Base-by-base conservation (phyloP, 2,888 invertebrate genomes). In the Glyphotaelius pellucidus region DNA sequence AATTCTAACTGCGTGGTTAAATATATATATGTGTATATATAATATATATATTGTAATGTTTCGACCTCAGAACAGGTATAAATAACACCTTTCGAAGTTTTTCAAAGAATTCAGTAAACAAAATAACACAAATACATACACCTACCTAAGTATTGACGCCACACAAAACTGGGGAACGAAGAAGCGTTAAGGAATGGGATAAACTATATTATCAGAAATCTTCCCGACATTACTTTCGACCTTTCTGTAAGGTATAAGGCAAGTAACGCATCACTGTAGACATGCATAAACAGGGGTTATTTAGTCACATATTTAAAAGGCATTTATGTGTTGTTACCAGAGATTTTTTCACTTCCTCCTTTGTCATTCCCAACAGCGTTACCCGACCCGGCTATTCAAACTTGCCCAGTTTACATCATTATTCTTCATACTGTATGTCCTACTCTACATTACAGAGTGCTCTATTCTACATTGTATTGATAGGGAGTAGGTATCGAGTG, bases 281-380 rank as follows among this genome's bases (percentile, higher is more conserved):
- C 92, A 92, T 92, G 92, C 92, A 91, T 92, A 92, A 92, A 92
- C 92, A 89, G 47, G 92, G 92, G 91, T 91, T 90, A 92, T 90
- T 91, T 91, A 91, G 86, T 91, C 91, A 92, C 91, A 91, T 92
- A 88, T 92, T 92, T 92, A 92, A 92, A 92, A 92, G 91, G 90
- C 90, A 92, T 92, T 91, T 91, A 89, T 91, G 85, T 90, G 91
- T 92, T 90, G 91, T 92, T 92, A 92, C 91, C 91, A 91, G 84
- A 89, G 89, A 89, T 92, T 92, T 90, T 92, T 92, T 92, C 81
- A 92, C 89, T 89, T 92, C 92, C 90, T 92, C 92, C 52, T 90
- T 92, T 92, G 92, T 92, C 67, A 67, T 67, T 67, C n/a, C 90
- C 86, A n/a, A 32, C 32, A 35, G 35, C 52, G 31, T 32, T 35